Evolutionary conservation across 2,888 invertebrate genomes (phyloP), one percentile per base, ranked within the genome.

Genomic region (Leucophenga montana): DNA sequence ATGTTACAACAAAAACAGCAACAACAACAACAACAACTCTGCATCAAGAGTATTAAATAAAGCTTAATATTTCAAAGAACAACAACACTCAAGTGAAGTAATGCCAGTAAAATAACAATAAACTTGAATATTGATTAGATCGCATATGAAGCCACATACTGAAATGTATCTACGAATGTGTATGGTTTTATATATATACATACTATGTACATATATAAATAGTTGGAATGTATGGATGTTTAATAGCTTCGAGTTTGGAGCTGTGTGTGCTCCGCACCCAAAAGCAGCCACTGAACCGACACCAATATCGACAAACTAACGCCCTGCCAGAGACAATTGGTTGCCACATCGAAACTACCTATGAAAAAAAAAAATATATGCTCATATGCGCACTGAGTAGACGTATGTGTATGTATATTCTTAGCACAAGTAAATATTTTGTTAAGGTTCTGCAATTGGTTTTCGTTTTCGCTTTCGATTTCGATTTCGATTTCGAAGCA

Each of bases 101-200:
- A 64, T 46, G 62, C 62, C 46, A 64, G 48, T 71, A 64, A 68
- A 69, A 70, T 67, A 70, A 82, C 77, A 82, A 84, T 82, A 83
- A 83, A 82, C 77, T 72, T 77, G 78, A 82, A 84, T 39, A 39
- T 84, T 78, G 82, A 83, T 83, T 83, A 77, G 75, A 84, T 84
- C 83, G 78, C 61, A 71, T 66, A 73, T 73, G 57, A 44, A 65
- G 27, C 48, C 39, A 61, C 13, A 50, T 27, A 27, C 27, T 27
- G 27, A 27, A 27, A 27, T 27, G 27, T 27, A 27, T 27, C 27
- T 27, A 27, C 4, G 27, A 4, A 27, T 27, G 27, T 39, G 39
- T 39, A 39, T 39, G 11, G 8, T 39, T n/a, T n/a, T n/a, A n/a
- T n/a, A n/a, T n/a, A n/a, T n/a, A n/a, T n/a, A n/a, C n/a, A n/a